A percentile compares a stretch with the other conserved stretches of the same genome.
These are phyloP conservation scores for Euproctis similis DNA, from an alignment of 2,888 invertebrate genomes.

Conservation along the genomic window DNA sequence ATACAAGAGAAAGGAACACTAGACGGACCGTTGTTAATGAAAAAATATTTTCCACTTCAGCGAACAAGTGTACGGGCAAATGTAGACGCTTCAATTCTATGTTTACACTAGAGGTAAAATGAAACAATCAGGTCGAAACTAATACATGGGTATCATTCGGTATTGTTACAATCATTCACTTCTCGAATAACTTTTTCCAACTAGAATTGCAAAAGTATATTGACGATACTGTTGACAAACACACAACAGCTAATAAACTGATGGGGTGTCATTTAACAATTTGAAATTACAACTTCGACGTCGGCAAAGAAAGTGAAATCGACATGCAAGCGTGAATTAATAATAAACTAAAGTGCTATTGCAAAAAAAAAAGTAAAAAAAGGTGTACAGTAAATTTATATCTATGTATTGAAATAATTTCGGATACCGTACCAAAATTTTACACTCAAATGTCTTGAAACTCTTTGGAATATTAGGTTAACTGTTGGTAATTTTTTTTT, in stretches of 20 bases:
- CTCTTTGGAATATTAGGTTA: conserved; percentile 20
- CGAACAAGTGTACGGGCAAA: conserved; percentile 17
- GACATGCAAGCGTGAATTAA: conserved; percentile 24
- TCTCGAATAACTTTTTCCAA: conserved; percentile 25
- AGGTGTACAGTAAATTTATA: conserved; percentile 20
- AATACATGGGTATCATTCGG: conserved; percentile 22
- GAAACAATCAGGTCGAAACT: conserved; percentile 37
- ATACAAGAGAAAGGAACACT: too few species aligned
- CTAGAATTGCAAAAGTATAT: conserved; percentile 15
- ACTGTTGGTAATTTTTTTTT: conserved; percentile 10
- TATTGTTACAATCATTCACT: conserved; percentile 21
- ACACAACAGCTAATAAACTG: conserved; percentile 8
- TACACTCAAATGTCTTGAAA: conserved; percentile 25
- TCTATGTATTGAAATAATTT: conserved; percentile 23
- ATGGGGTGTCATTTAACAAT: conserved; percentile 21
- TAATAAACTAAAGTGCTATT: not conserved
- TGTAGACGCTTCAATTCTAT: conserved; percentile 18
- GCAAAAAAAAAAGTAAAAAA: conserved; percentile 18
- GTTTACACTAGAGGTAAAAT: conserved; percentile 14
- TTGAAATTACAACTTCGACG: conserved; percentile 17
- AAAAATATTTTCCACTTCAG: conserved; percentile 11
- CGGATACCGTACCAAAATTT: conserved; percentile 31
- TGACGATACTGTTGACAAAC: conserved; percentile 8
- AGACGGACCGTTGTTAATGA: too few species aligned
- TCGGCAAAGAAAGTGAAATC: conserved; percentile 60